Base-by-base conservation (phyloP, 1,140 invertebrate genomes). In the Drosophila murphyi region DNA sequence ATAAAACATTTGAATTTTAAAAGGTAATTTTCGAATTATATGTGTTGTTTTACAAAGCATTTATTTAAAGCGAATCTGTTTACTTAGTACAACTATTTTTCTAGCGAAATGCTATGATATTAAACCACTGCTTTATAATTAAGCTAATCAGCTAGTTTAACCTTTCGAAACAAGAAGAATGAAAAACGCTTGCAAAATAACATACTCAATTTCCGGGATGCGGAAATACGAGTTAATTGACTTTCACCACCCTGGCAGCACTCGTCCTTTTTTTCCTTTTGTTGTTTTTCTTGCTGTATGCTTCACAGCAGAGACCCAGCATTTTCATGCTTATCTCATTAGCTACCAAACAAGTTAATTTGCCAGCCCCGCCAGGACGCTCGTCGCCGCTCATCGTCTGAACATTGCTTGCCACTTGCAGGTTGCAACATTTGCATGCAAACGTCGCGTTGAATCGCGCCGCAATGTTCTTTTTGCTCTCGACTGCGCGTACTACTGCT, bases 261-360 rank as follows among this genome's bases (percentile, higher is more conserved):
- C 41, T 35, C 37, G 43, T 72, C 50, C 73, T 34, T 69, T 69
- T 57, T 71, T 61, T 72, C 5, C 55, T 48, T 51, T 47, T n/a
- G 29, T 43, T 5, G 8, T 56, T 59, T 31, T 59, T 31, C 31
- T 10, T 43, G 29, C 32, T 5, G 7, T 54, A 48, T 56, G 29
- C 32, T 54, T 75, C 45, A 29, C 8, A 28, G 34, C 57, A 48
- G 10, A 5, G 12, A 43, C 57, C 52, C 54, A 48, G 35, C 71
- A 82, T 82, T 82, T 82, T 80, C 80, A 82, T 82, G 80, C 74
- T 85, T 85, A 85, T 85, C 82, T 85, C 82, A 85, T 85, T 85
- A 85, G 82, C 82, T 78, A 81, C 82, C 78, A 86, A 85, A 85
- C 82, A 86, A 85, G 82, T 85, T 85, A 74, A 85, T 85, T 85